These are phyloP conservation scores for Sitta carolinensis DNA, from an alignment of 2,797 vertebrate species.

Conservation along the genomic window DNA sequence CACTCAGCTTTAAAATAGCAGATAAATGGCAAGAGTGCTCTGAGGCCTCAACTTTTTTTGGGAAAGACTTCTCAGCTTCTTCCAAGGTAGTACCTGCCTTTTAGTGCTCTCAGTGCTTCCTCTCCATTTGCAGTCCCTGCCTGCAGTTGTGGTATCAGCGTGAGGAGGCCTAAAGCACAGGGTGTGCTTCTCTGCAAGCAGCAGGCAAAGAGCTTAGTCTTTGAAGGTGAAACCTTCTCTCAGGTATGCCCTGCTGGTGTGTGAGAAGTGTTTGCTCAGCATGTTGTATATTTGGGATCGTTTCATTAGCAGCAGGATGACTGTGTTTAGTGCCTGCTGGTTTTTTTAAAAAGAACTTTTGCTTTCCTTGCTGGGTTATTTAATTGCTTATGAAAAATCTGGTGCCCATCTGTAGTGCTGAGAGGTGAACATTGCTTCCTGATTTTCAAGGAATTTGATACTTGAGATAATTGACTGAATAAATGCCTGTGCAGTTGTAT, in stretches of 20 bases:
- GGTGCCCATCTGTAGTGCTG: neutral
- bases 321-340: neutral
- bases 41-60: neutral
- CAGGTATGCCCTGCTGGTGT: neutral
- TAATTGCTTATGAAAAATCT: neutral
- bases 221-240: neutral
- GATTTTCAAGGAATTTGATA: neutral
- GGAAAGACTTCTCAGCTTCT: neutral
- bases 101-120: neutral
- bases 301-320: neutral
- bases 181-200: neutral
- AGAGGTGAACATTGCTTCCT: neutral
- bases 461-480: neutral
- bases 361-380: neutral
- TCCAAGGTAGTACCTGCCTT: neutral
- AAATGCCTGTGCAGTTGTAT: neutral
- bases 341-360: neutral
- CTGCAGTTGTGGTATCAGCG: neutral
- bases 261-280: neutral
- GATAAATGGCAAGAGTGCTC: neutral
- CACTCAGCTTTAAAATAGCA: neutral
- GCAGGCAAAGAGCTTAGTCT: neutral
- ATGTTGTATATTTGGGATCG: neutral
- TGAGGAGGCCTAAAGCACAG: neutral
- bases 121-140: neutral